These are phyloP conservation scores for Onychomys torridus DNA, from an alignment of 2,797 vertebrate species.

Conservation along the genomic window DNA sequence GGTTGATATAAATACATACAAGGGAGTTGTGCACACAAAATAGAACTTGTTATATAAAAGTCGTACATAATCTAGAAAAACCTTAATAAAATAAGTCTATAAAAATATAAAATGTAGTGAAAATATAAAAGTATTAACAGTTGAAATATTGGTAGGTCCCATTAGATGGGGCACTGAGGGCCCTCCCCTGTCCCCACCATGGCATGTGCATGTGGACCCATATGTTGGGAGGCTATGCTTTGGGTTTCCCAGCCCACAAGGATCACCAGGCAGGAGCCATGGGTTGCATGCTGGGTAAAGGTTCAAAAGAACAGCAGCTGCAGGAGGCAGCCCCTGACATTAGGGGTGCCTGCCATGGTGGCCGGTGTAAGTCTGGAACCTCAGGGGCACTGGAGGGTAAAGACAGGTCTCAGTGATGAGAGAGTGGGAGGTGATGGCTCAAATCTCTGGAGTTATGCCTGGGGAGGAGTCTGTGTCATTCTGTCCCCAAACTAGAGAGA, in stretches of 20 bases:
- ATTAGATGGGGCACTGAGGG: not conserved
- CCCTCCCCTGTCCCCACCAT: not conserved
- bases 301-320: not conserved
- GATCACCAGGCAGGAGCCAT: not conserved
- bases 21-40: conserved; percentile 9
- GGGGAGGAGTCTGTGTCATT: not conserved
- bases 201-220: rapidly evolving
- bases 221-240: not conserved
- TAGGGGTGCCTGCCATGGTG: not conserved
- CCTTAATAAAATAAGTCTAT: conserved; percentile 75
- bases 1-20: conserved; percentile 50
- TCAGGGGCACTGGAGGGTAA: not conserved
- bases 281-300: not conserved
- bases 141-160: not conserved
- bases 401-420: not conserved
- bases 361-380: not conserved
- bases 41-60: conserved; percentile 60
- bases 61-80: conserved; percentile 3
- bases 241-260: not conserved
- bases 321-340: not conserved
- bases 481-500: not conserved
- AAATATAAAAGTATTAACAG: conserved; percentile 60
- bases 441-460: not conserved
- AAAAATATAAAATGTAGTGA: conserved; percentile 81
- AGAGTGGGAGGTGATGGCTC: too few species aligned